Percentiles rank a stretch among this genome's conserved stretches.
Conservation (phyloP, 92 coral and sea anemone genomes). For the Plumapathes pennacea region DNA sequence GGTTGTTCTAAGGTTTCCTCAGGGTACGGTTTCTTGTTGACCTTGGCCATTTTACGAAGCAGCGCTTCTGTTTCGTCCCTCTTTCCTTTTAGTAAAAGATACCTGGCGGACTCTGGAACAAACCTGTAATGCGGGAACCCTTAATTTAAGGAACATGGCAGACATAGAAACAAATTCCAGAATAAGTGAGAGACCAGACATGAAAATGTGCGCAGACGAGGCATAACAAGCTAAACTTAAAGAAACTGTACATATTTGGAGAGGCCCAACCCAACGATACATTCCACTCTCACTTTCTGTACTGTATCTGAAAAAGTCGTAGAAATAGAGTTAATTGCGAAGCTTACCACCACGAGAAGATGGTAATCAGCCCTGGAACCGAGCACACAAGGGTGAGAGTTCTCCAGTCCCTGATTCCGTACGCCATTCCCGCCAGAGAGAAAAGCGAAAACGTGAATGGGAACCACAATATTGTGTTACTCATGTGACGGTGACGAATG, state of each 20-base stretch:
- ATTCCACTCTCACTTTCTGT: no score
- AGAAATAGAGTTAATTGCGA: no score
- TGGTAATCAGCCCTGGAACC: constrained; percentile 60
- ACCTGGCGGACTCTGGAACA: constrained; percentile 66
- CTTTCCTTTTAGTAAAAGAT: constrained; percentile 60
- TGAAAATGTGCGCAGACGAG: no score
- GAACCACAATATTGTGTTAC: constrained; percentile 78
- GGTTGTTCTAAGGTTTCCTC: constrained; percentile 43
- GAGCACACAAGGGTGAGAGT: constrained; percentile 59
- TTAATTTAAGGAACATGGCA: no score
- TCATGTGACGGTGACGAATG: constrained; percentile 69
- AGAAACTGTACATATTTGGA: no score
- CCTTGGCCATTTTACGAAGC: constrained; percentile 50
- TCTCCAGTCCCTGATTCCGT: constrained; percentile 74
- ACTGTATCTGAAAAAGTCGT: no score
- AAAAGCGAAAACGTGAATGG: constrained; percentile 62
- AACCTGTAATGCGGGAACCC: no score
- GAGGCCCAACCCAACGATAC: no score
- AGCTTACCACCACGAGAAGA: constrained; percentile 77
- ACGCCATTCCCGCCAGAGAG: constrained; percentile 72
- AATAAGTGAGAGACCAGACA: no score
- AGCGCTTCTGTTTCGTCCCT: constrained; percentile 40
- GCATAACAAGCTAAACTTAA: no score
- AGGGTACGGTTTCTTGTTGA: constrained; percentile 55
- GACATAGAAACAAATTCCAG: no score